These are phyloP conservation scores for Capitella teleta DNA, from an alignment of 1,140 invertebrate genomes.

Conservation along the genomic window DNA sequence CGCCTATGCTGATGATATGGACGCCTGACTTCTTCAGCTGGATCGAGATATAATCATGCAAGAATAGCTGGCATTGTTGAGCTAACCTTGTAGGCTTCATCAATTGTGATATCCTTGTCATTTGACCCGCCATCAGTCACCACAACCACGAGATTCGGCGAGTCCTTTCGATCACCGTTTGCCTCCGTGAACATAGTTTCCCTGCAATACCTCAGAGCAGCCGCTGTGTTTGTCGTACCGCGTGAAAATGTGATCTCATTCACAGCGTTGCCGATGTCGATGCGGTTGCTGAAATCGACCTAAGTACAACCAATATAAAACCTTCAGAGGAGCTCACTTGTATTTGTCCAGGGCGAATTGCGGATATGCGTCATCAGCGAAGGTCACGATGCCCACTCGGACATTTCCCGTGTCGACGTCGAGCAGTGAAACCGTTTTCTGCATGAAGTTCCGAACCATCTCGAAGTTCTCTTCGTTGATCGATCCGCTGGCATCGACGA, in stretches of 20 bases:
- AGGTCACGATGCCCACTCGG: neutral
- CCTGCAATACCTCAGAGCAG: neutral
- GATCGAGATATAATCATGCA: neutral
- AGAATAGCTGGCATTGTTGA: neutral
- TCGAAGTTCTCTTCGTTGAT: slow-evolving; percentile 8
- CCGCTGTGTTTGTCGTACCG: slow-evolving; percentile 10
- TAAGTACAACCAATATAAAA: too few relatives aligned
- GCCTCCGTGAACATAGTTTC: neutral
- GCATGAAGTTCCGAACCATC: neutral
- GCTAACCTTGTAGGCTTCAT: neutral
- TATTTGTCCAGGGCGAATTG: neutral
- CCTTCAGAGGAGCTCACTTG: neutral
- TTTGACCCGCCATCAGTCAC: slow-evolving; percentile 22
- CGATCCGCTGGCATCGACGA: slow-evolving; percentile 14
- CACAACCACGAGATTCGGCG: slow-evolving; percentile 28
- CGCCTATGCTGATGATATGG: neutral
- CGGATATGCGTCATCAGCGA: neutral
- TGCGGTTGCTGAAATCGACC: too few relatives aligned
- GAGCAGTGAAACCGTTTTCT: neutral
- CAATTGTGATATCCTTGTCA: neutral
- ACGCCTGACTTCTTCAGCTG: neutral
- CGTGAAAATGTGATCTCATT: neutral
- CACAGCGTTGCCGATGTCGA: neutral
- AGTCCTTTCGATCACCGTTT: slow-evolving; percentile 18
- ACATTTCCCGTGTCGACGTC: neutral